A percentile compares a stretch with the other conserved stretches of the same genome.
These are phyloP conservation scores for Seira sanloemensis DNA, from an alignment of 2,888 invertebrate genomes.

Conservation along the genomic window DNA sequence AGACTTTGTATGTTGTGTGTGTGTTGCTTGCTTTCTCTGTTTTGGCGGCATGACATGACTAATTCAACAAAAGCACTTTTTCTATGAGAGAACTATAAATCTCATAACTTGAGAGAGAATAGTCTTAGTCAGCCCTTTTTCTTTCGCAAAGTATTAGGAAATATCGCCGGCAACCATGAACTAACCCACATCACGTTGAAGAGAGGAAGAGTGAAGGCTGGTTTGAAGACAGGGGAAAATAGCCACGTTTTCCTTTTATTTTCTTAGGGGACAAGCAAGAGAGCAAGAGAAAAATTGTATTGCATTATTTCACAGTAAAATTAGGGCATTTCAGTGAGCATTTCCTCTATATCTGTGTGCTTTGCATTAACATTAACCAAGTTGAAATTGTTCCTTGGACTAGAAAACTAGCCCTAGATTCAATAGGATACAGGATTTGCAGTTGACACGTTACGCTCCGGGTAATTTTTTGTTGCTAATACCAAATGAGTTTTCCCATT, in stretches of 20 bases:
- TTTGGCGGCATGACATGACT: slow-evolving; percentile 25
- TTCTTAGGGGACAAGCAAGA: background rate
- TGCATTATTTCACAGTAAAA: background rate
- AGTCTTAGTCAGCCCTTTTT: background rate
- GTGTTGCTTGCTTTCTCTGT: background rate
- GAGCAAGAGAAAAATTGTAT: background rate
- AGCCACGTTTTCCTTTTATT: background rate
- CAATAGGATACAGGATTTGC: slow-evolving; percentile 40
- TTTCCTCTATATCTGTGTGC: background rate
- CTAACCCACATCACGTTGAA: background rate
- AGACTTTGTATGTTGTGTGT: background rate
- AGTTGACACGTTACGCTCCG: slow-evolving; percentile 50
- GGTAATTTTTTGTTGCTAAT: background rate
- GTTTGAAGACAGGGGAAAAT: background rate
- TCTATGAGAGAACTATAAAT: slow-evolving; percentile 41
- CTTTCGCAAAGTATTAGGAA: background rate
- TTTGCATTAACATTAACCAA: background rate
- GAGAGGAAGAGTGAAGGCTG: background rate
- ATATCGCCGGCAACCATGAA: background rate
- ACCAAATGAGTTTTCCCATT: background rate
- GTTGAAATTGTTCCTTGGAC: background rate
- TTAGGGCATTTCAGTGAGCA: background rate
- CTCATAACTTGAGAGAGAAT: slow-evolving; percentile 11
- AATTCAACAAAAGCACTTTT: slow-evolving; percentile 46
- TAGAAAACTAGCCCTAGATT: slow-evolving; percentile 40